A percentile compares a stretch with the other conserved stretches of the same genome.
Conservation (phyloP, 2,113 vertebrate species). For the Anguilla japonica region DNA sequence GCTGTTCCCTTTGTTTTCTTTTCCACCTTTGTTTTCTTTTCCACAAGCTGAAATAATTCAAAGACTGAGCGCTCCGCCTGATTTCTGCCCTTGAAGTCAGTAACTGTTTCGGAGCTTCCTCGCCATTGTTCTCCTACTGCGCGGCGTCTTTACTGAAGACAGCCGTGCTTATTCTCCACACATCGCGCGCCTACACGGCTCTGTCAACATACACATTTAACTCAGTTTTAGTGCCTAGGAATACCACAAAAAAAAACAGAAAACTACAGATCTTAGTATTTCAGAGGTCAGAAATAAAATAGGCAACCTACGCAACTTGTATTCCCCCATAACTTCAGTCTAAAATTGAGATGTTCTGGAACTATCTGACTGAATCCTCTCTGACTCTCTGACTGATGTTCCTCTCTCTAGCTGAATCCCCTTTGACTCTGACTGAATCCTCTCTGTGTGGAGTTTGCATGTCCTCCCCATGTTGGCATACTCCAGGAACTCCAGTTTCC, state of each 20-base stretch:
- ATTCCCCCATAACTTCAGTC: too few relatives aligned
- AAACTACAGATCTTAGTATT: neutral
- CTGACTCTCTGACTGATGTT: too few relatives aligned
- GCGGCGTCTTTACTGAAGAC: neutral
- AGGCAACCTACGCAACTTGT: too few relatives aligned
- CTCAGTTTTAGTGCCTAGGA: neutral
- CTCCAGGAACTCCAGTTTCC: too few relatives aligned
- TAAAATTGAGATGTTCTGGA: too few relatives aligned
- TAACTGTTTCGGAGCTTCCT: neutral
- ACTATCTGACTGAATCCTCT: too few relatives aligned
- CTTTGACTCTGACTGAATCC: too few relatives aligned
- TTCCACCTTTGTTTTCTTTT: neutral
- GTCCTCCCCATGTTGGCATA: too few relatives aligned
- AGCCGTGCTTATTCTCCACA: neutral
- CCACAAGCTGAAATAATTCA: neutral
- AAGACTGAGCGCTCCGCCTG: neutral
- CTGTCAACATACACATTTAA: neutral
- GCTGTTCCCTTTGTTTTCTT: neutral
- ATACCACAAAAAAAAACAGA: neutral
- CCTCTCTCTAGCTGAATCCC: too few relatives aligned
- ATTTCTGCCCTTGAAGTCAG: constrained; percentile 9
- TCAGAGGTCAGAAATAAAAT: neutral
- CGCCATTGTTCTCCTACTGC: neutral
- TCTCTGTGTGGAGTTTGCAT: too few relatives aligned
- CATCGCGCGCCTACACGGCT: neutral